phyloP scores from a whole-genome alignment of 2,113 vertebrate genomes.

The Leucoraja erinaceus region DNA sequence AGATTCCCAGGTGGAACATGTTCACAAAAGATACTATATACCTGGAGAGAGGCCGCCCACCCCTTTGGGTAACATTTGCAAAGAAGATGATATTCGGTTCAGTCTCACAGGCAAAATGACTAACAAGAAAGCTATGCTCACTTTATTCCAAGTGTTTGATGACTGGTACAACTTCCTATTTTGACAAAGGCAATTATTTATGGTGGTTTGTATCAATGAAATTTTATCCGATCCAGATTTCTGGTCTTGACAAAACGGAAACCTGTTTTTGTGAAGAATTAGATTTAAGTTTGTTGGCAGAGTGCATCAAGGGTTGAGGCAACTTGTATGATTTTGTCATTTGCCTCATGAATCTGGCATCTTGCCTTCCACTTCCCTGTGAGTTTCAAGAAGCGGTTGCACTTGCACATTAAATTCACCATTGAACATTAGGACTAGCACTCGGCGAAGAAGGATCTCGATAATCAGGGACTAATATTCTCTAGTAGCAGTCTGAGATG shows the following conservation, averaged over 20 bases:
- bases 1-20: background rate
- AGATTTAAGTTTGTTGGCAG: background rate
- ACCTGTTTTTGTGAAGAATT: background rate
- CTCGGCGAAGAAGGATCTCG: background rate
- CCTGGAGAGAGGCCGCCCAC: background rate
- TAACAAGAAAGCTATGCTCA: background rate
- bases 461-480: no score
- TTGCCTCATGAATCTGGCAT: background rate
- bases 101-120: background rate
- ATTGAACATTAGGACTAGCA: background rate
- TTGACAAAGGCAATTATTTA: background rate
- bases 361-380: background rate
- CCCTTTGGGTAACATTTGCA: background rate
- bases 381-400: background rate
- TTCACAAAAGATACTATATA: background rate
- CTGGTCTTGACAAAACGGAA: background rate
- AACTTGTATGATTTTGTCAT: background rate
- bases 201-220: background rate
- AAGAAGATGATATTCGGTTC: background rate
- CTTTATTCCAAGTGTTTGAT: background rate
- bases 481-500: no score
- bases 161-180: slow-evolving; percentile 4
- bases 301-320: background rate
- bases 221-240: background rate
- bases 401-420: background rate